A percentile compares a stretch with the other conserved stretches of the same genome.
phyloP scores from a whole-genome alignment of 2,888 invertebrate species.

The Calephelis perditalis region DNA sequence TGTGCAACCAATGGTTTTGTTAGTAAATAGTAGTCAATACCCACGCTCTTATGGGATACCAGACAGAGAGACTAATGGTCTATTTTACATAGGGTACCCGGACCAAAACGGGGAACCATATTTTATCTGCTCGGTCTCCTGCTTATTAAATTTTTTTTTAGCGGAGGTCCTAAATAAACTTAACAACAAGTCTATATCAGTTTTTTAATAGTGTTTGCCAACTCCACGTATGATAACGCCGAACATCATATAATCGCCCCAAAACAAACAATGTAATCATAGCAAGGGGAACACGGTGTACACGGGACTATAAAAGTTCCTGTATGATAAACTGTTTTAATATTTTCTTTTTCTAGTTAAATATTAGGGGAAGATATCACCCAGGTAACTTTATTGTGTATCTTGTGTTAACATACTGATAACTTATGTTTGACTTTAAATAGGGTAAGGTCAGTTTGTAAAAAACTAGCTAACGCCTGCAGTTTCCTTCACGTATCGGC shows the following conservation, averaged over 20 bases:
- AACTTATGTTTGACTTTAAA: neutral
- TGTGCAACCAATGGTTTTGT: too few species aligned
- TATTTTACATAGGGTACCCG: too few species aligned
- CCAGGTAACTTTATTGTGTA: neutral
- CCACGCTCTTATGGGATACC: too few species aligned
- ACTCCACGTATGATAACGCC: neutral
- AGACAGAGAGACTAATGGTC: too few species aligned
- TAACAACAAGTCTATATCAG: too few species aligned
- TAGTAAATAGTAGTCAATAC: too few species aligned
- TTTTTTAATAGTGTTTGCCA: neutral
- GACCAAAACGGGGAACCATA: too few species aligned
- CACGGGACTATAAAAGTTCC: conserved; percentile 9
- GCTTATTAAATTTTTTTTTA: neutral
- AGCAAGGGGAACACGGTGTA: conserved; percentile 8
- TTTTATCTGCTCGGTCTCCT: too few species aligned
- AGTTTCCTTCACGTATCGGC: neutral
- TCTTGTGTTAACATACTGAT: neutral
- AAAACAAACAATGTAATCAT: neutral
- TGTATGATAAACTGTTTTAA: conserved; percentile 5
- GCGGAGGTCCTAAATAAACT: too few species aligned
- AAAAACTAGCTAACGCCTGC: neutral
- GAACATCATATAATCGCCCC: conserved; percentile 3
- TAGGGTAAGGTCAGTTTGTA: neutral
- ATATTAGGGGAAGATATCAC: conserved; percentile 3
- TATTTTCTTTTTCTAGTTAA: neutral